These are phyloP conservation scores for Zeus faber DNA, from an alignment of 2,113 vertebrate genomes.

Conservation along the genomic window DNA sequence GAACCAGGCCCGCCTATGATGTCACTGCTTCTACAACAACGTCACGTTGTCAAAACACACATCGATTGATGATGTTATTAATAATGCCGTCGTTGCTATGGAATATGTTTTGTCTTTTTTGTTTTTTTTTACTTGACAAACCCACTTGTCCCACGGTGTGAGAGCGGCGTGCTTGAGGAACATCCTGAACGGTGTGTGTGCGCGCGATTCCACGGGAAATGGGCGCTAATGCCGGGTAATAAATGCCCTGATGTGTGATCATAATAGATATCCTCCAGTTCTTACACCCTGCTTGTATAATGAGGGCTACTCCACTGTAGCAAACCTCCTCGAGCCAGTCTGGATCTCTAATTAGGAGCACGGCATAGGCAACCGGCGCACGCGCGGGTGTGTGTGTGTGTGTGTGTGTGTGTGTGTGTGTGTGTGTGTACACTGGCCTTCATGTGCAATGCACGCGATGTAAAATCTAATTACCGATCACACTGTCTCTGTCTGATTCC, in stretches of 20 bases:
- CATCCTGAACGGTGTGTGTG: constrained; percentile 40
- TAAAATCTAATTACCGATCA: constrained; percentile 78
- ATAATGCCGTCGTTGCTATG: constrained; percentile 31
- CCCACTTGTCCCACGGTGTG: constrained; percentile 45
- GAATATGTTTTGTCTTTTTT: constrained; percentile 57
- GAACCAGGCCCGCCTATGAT: too few relatives aligned
- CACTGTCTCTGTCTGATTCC: constrained; percentile 70
- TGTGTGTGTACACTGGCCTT: not conserved
- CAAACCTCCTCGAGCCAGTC: constrained; percentile 61
- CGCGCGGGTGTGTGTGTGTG: constrained; percentile 1
- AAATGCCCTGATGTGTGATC: constrained; percentile 64
- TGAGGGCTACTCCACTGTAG: constrained; percentile 69
- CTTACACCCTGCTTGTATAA: constrained; percentile 65
- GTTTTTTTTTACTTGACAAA: constrained; percentile 61
- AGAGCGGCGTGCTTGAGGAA: constrained; percentile 53
- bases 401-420: not conserved
- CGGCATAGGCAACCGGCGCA: constrained; percentile 51
- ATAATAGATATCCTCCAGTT: constrained; percentile 65
- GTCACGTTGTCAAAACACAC: constrained; percentile 38
- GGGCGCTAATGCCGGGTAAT: constrained; percentile 64
- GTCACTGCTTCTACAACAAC: too few relatives aligned
- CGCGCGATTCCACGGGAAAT: constrained; percentile 60
- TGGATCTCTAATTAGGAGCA: constrained; percentile 71
- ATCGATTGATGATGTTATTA: constrained; percentile 44
- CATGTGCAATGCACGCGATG: constrained; percentile 53